phyloP scores from a whole-genome alignment of 2,888 invertebrate species.

The Penaeus monodon region DNA sequence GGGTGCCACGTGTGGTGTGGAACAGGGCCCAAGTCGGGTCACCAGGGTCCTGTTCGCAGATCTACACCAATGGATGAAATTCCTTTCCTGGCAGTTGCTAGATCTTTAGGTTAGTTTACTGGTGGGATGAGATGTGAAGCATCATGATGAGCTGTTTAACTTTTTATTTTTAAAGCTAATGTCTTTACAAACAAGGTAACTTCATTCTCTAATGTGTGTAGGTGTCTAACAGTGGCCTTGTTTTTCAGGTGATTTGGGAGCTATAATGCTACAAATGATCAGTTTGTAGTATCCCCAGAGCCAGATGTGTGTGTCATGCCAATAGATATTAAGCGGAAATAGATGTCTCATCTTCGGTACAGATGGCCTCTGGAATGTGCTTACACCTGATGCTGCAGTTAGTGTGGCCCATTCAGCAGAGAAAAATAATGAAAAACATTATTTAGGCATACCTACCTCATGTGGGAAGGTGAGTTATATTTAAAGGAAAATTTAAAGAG shows the following conservation, averaged over 20 bases:
- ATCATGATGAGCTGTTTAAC: too few relatives aligned
- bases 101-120: conserved; percentile 80
- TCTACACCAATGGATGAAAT: conserved; percentile 93
- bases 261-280: conserved; percentile 89
- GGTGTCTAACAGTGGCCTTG: not conserved
- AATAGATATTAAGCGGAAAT: conserved; percentile 80
- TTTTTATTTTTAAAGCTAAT: too few relatives aligned
- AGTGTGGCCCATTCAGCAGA: conserved; percentile 86
- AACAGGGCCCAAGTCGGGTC: conserved; percentile 88
- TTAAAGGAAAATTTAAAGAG: not conserved
- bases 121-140: too few relatives aligned
- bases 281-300: conserved; percentile 97
- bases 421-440: conserved; percentile 78
- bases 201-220: too few relatives aligned
- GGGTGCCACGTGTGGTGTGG: conserved; percentile 97
- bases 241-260: conserved; percentile 89
- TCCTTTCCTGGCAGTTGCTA: conserved; percentile 94
- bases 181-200: too few relatives aligned
- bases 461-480: conserved; percentile 60
- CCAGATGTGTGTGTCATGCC: conserved; percentile 91
- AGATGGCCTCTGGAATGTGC: conserved; percentile 97
- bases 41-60: conserved; percentile 87
- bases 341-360: conserved; percentile 94
- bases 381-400: conserved; percentile 86
- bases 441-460: conserved; percentile 63